These are phyloP conservation scores for Silurus aristotelis DNA, from an alignment of 2,797 vertebrate genomes.

Conservation along the genomic window DNA sequence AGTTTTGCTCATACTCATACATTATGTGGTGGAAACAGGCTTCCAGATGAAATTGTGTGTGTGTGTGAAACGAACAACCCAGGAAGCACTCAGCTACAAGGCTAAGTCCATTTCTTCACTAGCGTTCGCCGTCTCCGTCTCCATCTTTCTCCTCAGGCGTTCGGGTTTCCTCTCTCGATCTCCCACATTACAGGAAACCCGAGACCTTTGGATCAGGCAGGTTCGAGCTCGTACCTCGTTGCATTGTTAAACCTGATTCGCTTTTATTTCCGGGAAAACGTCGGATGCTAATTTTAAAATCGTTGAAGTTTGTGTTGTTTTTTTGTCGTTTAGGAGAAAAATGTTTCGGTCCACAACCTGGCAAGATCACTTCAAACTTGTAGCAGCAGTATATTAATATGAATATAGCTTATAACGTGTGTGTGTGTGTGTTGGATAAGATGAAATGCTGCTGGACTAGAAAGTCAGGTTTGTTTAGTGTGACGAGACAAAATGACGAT, in stretches of 20 bases:
- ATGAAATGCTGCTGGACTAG: not conserved
- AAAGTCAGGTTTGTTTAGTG: not conserved
- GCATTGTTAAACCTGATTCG: conserved; percentile 79
- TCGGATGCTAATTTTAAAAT: too few relatives aligned
- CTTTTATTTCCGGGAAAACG: too few relatives aligned
- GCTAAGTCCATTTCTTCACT: conserved; percentile 67
- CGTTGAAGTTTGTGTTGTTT: too few relatives aligned
- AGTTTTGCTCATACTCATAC: too few relatives aligned
- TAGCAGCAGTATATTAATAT: conserved; percentile 58
- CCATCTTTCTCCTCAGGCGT: conserved; percentile 71
- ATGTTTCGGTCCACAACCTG: conserved; percentile 86
- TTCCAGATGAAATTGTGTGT: not conserved
- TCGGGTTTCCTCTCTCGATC: conserved; percentile 85
- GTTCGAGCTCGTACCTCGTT: conserved; percentile 84
- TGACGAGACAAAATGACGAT: not conserved
- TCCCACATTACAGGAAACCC: conserved; percentile 77
- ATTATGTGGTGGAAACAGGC: too few relatives aligned
- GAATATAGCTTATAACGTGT: not conserved
- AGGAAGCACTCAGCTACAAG: conserved; percentile 78
- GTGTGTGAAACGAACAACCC: conserved; percentile 75
- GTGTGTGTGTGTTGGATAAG: not conserved
- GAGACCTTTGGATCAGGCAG: conserved; percentile 90
- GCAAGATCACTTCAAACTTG: conserved; percentile 56
- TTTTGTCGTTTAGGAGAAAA: conserved; percentile 81
- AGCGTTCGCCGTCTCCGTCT: not conserved